Evolutionary conservation across 2,113 vertebrate species (phyloP).

Genomic region (Pristiophorus japonicus): DNA sequence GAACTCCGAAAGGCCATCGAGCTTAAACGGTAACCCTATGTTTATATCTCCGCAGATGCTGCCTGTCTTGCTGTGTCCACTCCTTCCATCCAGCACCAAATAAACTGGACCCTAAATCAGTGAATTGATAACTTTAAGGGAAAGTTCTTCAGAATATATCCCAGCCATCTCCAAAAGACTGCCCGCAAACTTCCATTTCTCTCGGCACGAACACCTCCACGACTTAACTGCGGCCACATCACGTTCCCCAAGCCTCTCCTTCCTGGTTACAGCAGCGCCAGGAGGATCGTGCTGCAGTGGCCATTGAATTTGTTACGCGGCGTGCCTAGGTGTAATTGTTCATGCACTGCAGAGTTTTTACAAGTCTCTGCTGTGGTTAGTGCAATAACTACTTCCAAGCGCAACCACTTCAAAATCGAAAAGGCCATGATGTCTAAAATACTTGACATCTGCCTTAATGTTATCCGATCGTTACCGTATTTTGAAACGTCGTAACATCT

Average conservation of each 20-base stretch:
- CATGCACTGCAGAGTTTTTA: neutral
- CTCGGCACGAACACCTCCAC: neutral
- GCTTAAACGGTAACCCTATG: neutral
- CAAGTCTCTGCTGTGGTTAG: no score
- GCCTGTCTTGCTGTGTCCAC: no score
- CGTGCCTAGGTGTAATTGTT: neutral
- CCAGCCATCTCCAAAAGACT: neutral
- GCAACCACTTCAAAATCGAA: neutral
- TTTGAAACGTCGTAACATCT: slow-evolving; percentile 28
- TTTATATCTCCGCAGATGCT: no score
- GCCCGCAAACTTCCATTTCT: neutral
- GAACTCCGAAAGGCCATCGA: neutral
- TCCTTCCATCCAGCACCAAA: neutral
- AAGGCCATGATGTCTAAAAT: neutral
- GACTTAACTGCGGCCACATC: neutral
- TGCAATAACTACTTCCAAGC: neutral
- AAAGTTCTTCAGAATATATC: neutral
- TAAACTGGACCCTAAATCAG: neutral
- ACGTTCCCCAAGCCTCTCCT: neutral
- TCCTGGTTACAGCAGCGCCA: neutral
- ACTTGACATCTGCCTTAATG: neutral
- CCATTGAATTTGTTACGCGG: neutral
- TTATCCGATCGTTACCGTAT: neutral
- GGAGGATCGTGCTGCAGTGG: neutral
- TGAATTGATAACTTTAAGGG: neutral